Evolutionary conservation across 2,113 vertebrate genomes (phyloP), one percentile per base, ranked within the genome.

Genomic region (Antennarius striatus): DNA sequence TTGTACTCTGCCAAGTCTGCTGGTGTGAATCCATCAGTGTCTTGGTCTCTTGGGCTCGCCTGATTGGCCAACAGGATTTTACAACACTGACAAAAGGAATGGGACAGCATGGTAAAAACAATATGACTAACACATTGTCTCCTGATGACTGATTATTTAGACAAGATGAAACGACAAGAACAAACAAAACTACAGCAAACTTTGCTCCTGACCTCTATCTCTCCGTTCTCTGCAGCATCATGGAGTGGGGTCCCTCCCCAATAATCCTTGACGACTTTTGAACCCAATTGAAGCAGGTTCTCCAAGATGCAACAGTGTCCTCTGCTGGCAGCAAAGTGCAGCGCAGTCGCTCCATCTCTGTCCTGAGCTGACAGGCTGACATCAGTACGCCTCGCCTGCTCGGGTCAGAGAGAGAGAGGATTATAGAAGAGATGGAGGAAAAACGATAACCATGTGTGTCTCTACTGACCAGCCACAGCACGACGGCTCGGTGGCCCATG

Each of bases 161-260:
- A 50, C 10, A 50, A 6, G 30, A 68, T 6, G 63, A 22, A 22
- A 22, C 0, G 58, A 48, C 5, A 13, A 17, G 51, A 56, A 9
- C 6, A 2, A 56, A 6, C 16, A 22, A 49, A 63, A 51, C 32
- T 36, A 7, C 5, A 36, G 32, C 5, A 36, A 36, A 36, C 10
- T 3, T 6, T 32, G 1, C 1, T 3, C 3, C 50, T 1, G 50
- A 96, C 95, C 94, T 95, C 91, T 75, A 93, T 48, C 61, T 94
- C 92, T 50, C 94, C 94, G 0, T 93, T 95, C 81, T 96, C 94
- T 0, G 95, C 94, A 0, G 94, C 94, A 2, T 96, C 93, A 4
- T 96, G 95, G 49, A 96, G 92, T 0, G 94, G 94, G 1, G 93
- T 95, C 40, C 94, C 94, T 2, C 94, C 94, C 94, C 94, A 94